Evolutionary conservation across 2,888 invertebrate genomes (phyloP), one percentile per base, ranked within the genome.

Genomic region (Hecatera dysodea): DNA sequence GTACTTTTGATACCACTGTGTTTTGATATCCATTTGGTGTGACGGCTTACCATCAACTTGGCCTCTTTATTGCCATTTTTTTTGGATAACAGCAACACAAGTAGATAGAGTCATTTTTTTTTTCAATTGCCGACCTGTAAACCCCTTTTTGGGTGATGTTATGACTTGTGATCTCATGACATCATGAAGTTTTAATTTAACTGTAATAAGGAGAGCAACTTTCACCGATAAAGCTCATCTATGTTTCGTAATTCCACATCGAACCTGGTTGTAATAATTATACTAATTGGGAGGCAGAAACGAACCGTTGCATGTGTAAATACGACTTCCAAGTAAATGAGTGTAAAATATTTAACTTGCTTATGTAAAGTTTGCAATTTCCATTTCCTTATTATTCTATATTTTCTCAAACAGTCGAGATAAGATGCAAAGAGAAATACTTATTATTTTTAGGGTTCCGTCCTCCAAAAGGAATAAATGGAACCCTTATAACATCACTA

Each of bases 191-290:
- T 52, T 33, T 56, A 65, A 57, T 33, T 57, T 19, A 2, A 64
- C 46, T 33, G 29, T 44, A 60, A 27, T 53, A 53, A 22, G 27
- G 22, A 27, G 22, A 33, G 4, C 55, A 24, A 33, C 60, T 79
- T 61, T 79, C 64, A 24, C 63, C 22, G 52, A 60, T 22, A 27
- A 7, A 6, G 50, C 46, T 55, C 55, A 69, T 66, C 48, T 11
- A n/a, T 19, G 29, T 65, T 63, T 66, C 52, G 46, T n/a, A 63
- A 66, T 17, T 33, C 19, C 5, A 15, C 60, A 22, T 53, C 44
- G 52, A 60, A 46, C 29, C 15, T 15, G 39, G 15, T 48, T 36
- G 67, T 59, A 66, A 33, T 57, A 62, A 59, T 80, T 75, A 57
- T 55, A 61, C 53, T 62, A 66, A 60, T 55, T 66, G 27, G 36